Percentiles rank a stretch among this genome's conserved stretches.
Conservation (phyloP, 2,888 invertebrate species). For the Crocallis elinguaria region DNA sequence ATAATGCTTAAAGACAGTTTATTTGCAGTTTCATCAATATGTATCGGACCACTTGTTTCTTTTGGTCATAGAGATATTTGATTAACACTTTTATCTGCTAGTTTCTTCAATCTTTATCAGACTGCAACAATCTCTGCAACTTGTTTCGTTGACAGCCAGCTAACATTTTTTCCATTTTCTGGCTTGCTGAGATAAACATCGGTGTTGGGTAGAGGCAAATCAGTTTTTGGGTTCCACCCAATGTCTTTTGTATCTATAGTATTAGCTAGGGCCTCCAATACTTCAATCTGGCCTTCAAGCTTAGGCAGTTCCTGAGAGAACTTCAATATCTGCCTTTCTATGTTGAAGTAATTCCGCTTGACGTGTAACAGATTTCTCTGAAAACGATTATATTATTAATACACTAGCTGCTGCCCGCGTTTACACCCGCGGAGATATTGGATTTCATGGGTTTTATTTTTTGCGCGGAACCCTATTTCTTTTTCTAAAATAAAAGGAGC, state of each 20-base stretch:
- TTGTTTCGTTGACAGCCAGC: constrained; percentile 28
- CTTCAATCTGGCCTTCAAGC: constrained; percentile 68
- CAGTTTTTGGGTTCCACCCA: constrained; percentile 52
- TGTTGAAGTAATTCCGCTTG: constrained; percentile 57
- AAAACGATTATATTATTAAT: constrained; percentile 38
- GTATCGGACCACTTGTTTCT: too few species aligned
- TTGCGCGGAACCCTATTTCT: too few species aligned
- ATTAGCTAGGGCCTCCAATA: constrained; percentile 62
- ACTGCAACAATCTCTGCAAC: constrained; percentile 4
- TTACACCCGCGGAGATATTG: too few species aligned
- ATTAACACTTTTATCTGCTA: too few species aligned
- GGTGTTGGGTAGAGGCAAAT: constrained; percentile 50
- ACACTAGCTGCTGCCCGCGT: too few species aligned
- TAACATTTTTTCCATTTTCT: constrained; percentile 32
- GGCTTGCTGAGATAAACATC: constrained; percentile 48
- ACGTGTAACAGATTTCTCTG: constrained; percentile 63
- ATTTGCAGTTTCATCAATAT: too few species aligned
- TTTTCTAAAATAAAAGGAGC: too few species aligned
- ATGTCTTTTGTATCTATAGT: constrained; percentile 49
- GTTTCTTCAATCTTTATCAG: constrained; percentile 35
- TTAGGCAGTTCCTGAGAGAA: constrained; percentile 67
- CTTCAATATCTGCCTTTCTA: constrained; percentile 59
- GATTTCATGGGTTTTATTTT: too few species aligned
- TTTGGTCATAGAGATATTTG: not conserved
- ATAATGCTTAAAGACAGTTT: too few species aligned